Base-by-base conservation (phyloP, 2,888 invertebrate species). In the Drosophila diplacantha region DNA sequence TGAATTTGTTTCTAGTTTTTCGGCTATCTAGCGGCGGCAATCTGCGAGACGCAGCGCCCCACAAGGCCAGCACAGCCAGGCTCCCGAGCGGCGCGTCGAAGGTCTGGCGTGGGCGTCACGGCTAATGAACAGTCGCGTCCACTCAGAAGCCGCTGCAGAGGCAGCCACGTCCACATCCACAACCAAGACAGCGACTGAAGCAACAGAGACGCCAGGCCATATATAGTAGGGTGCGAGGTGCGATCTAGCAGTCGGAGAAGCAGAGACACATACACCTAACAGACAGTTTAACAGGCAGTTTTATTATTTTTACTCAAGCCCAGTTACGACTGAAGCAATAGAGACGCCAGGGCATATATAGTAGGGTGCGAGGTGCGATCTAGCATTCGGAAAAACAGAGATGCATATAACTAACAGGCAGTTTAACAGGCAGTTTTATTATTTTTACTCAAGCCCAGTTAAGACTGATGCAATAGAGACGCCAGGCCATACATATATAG, bases 81-180 rank as follows among this genome's bases (percentile, higher is more conserved):
- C 47, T 43, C 82, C 76, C 58, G 66, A 79, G 58, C 66, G 82
- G 69, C 67, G 51, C 66, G 47, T 47, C 70, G 80, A 84, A 79
- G 79, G 82, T 82, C 74, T 70, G 46, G 69, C 72, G 84, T 75
- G 71, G 84, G 80, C 67, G 79, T 69, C 62, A 59, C 72, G 62
- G 61, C 68, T 75, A 80, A 83, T 80, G 84, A 83, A 75, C 75
- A 72, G 73, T 62, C 39, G 39, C 54, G 31, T 34, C 20, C 24
- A 2, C 29, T 11, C 20, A 37, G 29, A 20, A 16, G 24, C n/a
- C n/a, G n/a, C n/a, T n/a, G n/a, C n/a, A n/a, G n/a, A n/a, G n/a
- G n/a, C n/a, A n/a, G n/a, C 43, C 26, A 43, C 12, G 6, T 41
- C n/a, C 24, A 43, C 2, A 7, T 41, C 22, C 39, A 41, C 24